phyloP scores from a whole-genome alignment of 2,888 invertebrate species.

The Agrochola lota region DNA sequence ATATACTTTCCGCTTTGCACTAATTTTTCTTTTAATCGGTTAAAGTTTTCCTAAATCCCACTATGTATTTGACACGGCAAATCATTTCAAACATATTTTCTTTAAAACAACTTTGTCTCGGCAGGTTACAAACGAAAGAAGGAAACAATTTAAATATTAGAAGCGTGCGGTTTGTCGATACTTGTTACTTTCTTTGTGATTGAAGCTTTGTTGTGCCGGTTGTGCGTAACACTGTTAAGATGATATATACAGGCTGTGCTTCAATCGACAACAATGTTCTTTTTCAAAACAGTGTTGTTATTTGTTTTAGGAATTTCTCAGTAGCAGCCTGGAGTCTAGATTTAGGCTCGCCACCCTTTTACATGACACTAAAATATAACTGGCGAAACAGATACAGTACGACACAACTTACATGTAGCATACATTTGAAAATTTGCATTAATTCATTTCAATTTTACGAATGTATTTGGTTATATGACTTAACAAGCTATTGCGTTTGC shows the following conservation, averaged over 20 bases:
- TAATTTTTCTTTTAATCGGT: neutral
- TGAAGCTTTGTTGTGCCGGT: constrained; percentile 63
- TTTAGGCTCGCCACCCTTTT: neutral
- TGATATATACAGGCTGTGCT: constrained; percentile 24
- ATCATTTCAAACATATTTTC: neutral
- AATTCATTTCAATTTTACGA: too few relatives aligned
- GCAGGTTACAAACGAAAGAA: constrained; percentile 59
- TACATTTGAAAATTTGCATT: too few relatives aligned
- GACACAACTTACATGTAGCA: too few relatives aligned
- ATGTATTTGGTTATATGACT: too few relatives aligned
- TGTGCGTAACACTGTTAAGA: constrained; percentile 53
- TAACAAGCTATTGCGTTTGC: too few relatives aligned
- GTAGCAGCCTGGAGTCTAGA: too few relatives aligned
- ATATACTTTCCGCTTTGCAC: neutral
- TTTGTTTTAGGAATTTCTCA: neutral
- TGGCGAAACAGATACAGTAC: neutral
- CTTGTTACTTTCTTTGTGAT: constrained; percentile 69
- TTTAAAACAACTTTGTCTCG: constrained; percentile 11
- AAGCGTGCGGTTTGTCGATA: constrained; percentile 62
- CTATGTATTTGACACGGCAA: neutral
- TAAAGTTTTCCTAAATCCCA: too few relatives aligned
- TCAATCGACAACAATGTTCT: too few relatives aligned
- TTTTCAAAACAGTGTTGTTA: neutral
- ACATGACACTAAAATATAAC: neutral
- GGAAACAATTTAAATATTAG: constrained; percentile 66